A percentile compares a stretch with the other conserved stretches of the same genome.
These are phyloP conservation scores for Esperia sulphurella DNA, from an alignment of 2,888 invertebrate genomes.

Conservation along the genomic window DNA sequence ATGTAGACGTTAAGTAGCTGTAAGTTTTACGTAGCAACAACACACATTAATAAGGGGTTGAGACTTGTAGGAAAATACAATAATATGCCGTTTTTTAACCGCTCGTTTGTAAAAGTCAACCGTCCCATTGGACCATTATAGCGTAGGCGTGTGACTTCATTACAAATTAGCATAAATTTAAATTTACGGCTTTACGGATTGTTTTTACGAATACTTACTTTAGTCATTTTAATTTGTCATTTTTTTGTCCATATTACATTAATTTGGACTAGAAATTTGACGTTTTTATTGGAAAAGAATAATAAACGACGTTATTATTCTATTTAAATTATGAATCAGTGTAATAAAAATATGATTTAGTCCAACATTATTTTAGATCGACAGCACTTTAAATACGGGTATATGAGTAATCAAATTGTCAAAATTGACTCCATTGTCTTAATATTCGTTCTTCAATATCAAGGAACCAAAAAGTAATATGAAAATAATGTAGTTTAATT, in stretches of 20 bases:
- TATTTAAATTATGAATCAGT: conserved; percentile 11
- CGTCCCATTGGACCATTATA: conserved; percentile 11
- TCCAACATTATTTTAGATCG: conserved; percentile 8
- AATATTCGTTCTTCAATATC: too few relatives aligned
- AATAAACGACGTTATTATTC: conserved; percentile 20
- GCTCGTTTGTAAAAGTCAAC: conserved; percentile 17
- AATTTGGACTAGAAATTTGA: conserved; percentile 12
- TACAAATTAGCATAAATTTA: conserved; percentile 56
- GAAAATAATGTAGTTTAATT: background rate
- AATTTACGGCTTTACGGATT: conserved; percentile 50
- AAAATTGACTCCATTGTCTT: too few relatives aligned
- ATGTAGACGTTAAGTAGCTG: too few relatives aligned
- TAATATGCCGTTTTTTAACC: conserved; percentile 7
- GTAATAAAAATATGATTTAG: conserved; percentile 20
- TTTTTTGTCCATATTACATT: conserved; percentile 1
- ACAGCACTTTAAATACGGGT: too few relatives aligned
- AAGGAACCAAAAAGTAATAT: background rate
- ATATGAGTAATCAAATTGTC: too few relatives aligned
- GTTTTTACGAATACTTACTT: conserved; percentile 47
- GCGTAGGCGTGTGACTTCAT: conserved; percentile 50
- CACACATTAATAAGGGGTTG: too few relatives aligned
- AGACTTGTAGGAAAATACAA: too few relatives aligned
- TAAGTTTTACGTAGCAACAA: too few relatives aligned
- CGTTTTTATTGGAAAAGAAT: conserved; percentile 18
- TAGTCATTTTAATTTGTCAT: conserved; percentile 14